Evolutionary conservation across 2,113 vertebrate species (phyloP), one percentile per base, ranked within the genome.

Genomic region (Varanus komodoensis): DNA sequence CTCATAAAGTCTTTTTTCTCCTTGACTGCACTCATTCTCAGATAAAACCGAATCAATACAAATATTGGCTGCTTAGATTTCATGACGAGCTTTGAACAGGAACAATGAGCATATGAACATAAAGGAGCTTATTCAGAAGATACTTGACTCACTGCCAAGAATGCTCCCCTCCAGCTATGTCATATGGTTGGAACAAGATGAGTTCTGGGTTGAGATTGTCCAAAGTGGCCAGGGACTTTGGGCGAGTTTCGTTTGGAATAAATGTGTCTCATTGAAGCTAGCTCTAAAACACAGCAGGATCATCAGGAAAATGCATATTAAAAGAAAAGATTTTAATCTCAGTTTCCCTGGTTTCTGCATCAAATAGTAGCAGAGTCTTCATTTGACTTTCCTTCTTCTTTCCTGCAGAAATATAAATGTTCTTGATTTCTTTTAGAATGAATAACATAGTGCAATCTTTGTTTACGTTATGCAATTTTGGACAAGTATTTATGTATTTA

Each of bases 81-180:
- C 74, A 74, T 93, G 89, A 93, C 87, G 92, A 89, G 86, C 74
- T 89, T 94, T 91, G 82, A 94, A 88, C 79, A 94, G 90, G 88
- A 94, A 91, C 79, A 94, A 89, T 87, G 82, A 95, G 21, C 80
- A 61, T n/a, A 69, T 84, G 87, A 87, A 67, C 75, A 91, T 89
- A 93, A 92, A 93, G n/a, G 50, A 88, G 69, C 82, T 89, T 89
- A 89, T 89, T 93, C 92, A 93, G 92, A 92, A 92, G 89, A 90
- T 91, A 82, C 68, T 88, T 90, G 87, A 91, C 86, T 82, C 25
- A 79, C 80, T 89, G 92, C 91, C 92, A 73, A 86, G 82, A 87
- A 71, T 48, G 38, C 61, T 92, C 8, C 57, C 85, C 44, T 86
- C 71, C 92, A 92, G 82, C 64, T 85, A 90, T 78, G 94, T 82